Evolutionary conservation across 2,888 invertebrate genomes (phyloP), one percentile per base, ranked within the genome.

Genomic region (Acleris laterana): DNA sequence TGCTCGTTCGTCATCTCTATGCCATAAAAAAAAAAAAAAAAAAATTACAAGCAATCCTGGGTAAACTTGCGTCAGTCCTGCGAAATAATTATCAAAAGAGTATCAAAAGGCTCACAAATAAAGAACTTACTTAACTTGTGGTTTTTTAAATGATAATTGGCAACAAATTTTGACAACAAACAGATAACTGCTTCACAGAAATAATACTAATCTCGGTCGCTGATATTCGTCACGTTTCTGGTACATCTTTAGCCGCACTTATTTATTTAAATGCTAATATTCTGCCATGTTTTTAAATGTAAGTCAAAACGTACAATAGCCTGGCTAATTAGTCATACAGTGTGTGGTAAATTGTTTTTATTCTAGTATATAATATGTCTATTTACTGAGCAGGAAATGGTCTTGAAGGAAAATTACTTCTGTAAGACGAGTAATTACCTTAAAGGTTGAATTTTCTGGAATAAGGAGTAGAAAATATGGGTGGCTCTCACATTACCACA

Each of bases 231-330:
- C 56, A 50, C 49, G 50, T 32, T n/a, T n/a, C 20, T 17, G 44
- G 19, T 49, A 46, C n/a, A 44, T 25, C 32, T 61, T 42, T 46
- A 25, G 57, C 50, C 22, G 28, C 55, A 25, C 25, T 25, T 55
- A 55, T 61, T 66, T 66, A 66, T 62, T 66, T 57, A 46, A 57
- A 66, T 66, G 66, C 51, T 66, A 66, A 66, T 66, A 50, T 57
- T 51, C 51, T 61, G 61, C 25, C 51, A 16, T 22, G 56, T 57
- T 66, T 61, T 57, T n/a, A 52, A 62, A 57, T 57, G 28, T 46
- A 44, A 25, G 25, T 19, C 20, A 16, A 44, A 65, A 20, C 49
- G 19, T 42, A 50, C 60, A 50, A 32, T 53, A 17, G 25, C 51
- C 44, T 17, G 17, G 51, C n/a, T 46, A 57, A 62, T 62, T 66